These are phyloP conservation scores for Papilio glaucus DNA, from an alignment of 1,140 invertebrate genomes.

Conservation along the genomic window DNA sequence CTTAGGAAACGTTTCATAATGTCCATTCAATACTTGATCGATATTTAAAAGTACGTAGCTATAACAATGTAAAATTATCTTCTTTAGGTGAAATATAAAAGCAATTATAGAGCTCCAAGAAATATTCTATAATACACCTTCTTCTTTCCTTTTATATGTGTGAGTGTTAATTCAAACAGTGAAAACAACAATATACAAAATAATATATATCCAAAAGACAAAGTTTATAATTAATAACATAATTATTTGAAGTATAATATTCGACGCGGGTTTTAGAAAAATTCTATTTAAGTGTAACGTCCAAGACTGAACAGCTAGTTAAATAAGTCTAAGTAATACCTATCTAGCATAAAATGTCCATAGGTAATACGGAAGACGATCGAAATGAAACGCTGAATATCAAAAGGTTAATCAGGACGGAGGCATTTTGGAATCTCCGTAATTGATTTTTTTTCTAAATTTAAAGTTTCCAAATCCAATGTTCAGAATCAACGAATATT, in stretches of 20 bases:
- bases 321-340: constrained; percentile 80
- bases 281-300: constrained; percentile 82
- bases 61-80: constrained; percentile 59
- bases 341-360: constrained; percentile 82
- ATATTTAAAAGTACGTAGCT: constrained; percentile 60
- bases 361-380: constrained; percentile 71
- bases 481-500: constrained; percentile 81
- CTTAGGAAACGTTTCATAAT: constrained; percentile 66
- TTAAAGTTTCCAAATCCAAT: constrained; percentile 75
- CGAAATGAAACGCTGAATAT: constrained; percentile 45
- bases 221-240: constrained; percentile 52
- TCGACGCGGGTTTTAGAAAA: constrained; percentile 81
- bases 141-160: constrained; percentile 52
- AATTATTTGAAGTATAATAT: constrained; percentile 61
- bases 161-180: constrained; percentile 59
- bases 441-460: constrained; percentile 60
- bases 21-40: constrained; percentile 59
- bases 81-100: constrained; percentile 54
- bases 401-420: constrained; percentile 52
- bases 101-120: constrained; percentile 52
- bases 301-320: constrained; percentile 83
- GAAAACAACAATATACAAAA: constrained; percentile 47
- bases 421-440: constrained; percentile 54
- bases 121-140: constrained; percentile 48
- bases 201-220: constrained; percentile 54